Base-by-base conservation (phyloP, 2,888 invertebrate species). In the Lasioglossum leucozonium region DNA sequence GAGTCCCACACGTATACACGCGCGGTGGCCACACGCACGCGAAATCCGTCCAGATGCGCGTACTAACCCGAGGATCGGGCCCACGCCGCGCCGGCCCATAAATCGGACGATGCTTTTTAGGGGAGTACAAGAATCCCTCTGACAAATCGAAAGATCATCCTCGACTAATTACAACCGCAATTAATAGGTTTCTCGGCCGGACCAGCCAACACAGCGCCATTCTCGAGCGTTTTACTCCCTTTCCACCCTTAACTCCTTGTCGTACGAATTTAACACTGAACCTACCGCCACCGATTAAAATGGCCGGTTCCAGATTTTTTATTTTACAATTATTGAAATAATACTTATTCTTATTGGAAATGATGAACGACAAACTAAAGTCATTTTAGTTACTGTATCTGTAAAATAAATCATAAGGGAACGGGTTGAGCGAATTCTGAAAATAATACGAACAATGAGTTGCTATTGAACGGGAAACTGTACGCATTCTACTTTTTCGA, bases 71-170 rank as follows among this genome's bases (percentile, higher is more conserved):
- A 80, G 85, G 85, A 58, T 76, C 37, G 69, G 67, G 34, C 69
- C 42, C 85, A 34, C 22, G 40, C 11, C 65, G 69, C 69, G 79
- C 72, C 55, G 65, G 65, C 79, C 72, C 85, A 85, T 85, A 85
- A 85, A 85, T 85, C 71, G 67, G 58, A 0, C 75, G 74, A 80
- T 85, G 62, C 80, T 85, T 80, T 85, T 85, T 85, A 79, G 77
- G 75, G 79, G 51, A 40, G 72, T 84, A 85, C 72, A 73, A 22
- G 73, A 74, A 72, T n/a, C 72, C 37, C 75, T 30, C 62, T 85
- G 85, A 85, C 85, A 85, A 85, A 85, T 85, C 62, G 86, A 80
- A 85, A 77, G 85, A 85, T 85, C 81, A 85, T 67, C 51, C 62
- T 40, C 37, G 85, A 72, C 74, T 85, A 85, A 85, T 85, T 85